Base-by-base conservation (phyloP, 92 coral and sea anemone genomes). In the Micromussa lordhowensis region DNA sequence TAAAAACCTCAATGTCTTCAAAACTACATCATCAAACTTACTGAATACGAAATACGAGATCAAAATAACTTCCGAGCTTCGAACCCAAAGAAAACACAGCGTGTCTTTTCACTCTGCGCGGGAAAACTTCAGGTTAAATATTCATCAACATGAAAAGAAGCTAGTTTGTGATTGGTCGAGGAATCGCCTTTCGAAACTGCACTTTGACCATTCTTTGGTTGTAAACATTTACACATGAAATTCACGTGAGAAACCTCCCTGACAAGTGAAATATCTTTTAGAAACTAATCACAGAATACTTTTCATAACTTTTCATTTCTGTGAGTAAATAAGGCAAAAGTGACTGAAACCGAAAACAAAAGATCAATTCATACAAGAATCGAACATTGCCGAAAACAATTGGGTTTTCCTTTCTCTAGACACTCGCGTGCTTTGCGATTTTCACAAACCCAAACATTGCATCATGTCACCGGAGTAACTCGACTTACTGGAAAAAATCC, bases 101-200 rank as follows among this genome's bases (percentile, higher is more conserved):
- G 51, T 21, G 30, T 21, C 71, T 40, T 54, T 77, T 77, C 17
- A 30, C 55, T 82, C 36, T 30, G 79, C 80, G 88, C 88, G 88
- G 88, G 88, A 84, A 84, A 84, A 34, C 72, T 22, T 71, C 26
- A 7, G 48, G 64, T 70, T 71, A 84, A 84, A 84, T 84, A 83
- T 83, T 83, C 81, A 74, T 73, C 29, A 34, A 38, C 24, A 36
- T 11, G 54, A 38, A 71, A 2, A 36, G 10, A 21, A 51, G 32
- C 80, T 74, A 19, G 40, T 21, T 36, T 73, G 72, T 74, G 88
- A 84, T 84, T 84, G 88, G 88, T 55, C 54, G n/a, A 64, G 5
- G 13, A 10, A 49, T 26, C n/a, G 54, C 49, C 82, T 5, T 78
- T 35, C 28, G 29, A 2, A 21, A 24, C 4, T 68, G 86, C 44